Conservation (phyloP, 2,113 vertebrate genomes). For the Bothrops jararaca region DNA sequence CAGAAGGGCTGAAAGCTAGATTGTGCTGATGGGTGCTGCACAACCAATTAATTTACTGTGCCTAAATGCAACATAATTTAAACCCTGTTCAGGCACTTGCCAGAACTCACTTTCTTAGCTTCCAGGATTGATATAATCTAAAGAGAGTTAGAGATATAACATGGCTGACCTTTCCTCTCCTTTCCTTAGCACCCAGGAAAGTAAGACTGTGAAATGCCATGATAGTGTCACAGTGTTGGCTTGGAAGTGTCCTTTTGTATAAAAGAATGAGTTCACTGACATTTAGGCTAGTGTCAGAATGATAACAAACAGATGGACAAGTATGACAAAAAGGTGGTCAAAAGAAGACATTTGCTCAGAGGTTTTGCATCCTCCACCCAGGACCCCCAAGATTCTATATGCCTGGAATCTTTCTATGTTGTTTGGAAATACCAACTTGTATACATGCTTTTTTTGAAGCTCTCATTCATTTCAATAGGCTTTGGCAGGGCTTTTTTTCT, state of each 20-base stretch:
- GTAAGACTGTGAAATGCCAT: neutral
- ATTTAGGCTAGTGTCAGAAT: neutral
- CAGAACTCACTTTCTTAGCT: neutral
- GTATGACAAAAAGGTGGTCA: neutral
- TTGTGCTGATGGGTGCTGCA: neutral
- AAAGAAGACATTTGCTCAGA: neutral
- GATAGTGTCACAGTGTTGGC: neutral
- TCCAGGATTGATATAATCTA: too few relatives aligned
- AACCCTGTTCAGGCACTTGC: neutral
- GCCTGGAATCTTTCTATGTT: neutral
- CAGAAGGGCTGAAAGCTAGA: neutral
- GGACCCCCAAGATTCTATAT: neutral
- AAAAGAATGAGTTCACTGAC: neutral
- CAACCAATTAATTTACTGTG: neutral
- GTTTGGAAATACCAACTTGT: neutral
- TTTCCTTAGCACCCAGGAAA: neutral
- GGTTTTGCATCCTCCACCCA: neutral
- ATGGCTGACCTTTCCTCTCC: conserved; percentile 1
- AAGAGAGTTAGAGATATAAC: neutral
- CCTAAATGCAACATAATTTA: neutral
- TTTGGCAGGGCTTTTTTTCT: too few relatives aligned
- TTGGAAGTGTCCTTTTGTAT: neutral
- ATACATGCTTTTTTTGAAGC: neutral
- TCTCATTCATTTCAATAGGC: neutral
- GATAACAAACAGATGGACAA: too few relatives aligned